Conservation (phyloP, 2,113 vertebrate genomes). For the Harpagus bidentatus region DNA sequence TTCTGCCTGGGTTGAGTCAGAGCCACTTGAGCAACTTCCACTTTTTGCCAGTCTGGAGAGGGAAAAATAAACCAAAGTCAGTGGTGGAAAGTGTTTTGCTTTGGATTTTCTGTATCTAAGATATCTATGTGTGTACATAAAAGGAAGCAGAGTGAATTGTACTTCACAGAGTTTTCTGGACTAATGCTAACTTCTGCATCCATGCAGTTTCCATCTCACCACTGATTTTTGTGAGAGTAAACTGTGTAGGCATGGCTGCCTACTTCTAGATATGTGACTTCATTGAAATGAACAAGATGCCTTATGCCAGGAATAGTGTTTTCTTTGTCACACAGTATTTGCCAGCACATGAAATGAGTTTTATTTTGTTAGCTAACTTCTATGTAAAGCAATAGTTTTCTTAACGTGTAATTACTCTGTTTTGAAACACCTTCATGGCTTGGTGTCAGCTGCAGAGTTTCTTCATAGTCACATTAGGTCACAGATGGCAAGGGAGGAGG, state of each 20-base stretch:
- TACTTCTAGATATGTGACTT: neutral
- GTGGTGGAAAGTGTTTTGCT: neutral
- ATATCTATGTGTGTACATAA: neutral
- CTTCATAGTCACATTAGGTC: neutral
- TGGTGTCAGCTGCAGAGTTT: neutral
- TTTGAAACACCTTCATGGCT: neutral
- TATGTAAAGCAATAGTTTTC: neutral
- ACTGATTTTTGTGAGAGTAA: neutral
- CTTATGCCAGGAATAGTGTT: neutral
- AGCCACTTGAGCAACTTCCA: neutral
- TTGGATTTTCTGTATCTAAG: neutral
- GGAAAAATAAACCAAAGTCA: neutral
- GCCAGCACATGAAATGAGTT: neutral
- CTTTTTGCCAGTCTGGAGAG: neutral
- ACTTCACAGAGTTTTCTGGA: neutral
- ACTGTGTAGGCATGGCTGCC: neutral
- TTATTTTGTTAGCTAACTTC: neutral
- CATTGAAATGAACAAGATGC: neutral
- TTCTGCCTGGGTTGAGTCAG: neutral
- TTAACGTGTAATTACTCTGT: neutral
- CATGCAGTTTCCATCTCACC: neutral
- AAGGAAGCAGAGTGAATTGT: neutral
- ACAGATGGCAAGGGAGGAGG: neutral
- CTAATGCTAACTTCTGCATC: neutral
- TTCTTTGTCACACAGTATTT: neutral